These are phyloP conservation scores for Gasteruption jaculator DNA, from an alignment of 2,888 invertebrate species.

Conservation along the genomic window DNA sequence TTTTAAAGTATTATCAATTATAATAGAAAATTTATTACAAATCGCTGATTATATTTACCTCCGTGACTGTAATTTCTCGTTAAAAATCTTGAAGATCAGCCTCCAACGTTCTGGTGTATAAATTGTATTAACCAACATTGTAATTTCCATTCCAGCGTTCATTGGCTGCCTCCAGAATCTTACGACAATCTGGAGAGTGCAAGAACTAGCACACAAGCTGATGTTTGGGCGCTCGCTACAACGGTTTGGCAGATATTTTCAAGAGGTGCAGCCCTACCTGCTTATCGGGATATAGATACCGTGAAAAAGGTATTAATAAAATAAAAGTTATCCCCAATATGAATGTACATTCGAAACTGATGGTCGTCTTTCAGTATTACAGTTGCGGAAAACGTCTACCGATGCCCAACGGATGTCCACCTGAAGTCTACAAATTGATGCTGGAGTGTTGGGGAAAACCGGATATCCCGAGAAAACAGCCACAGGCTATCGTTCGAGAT, in stretches of 20 bases:
- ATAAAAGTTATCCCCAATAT: too few species aligned
- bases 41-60: neutral
- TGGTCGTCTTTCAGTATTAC: slow-evolving; percentile 57
- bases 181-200: slow-evolving; percentile 67
- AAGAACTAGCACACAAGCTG: slow-evolving; percentile 66
- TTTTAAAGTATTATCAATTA: neutral
- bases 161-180: slow-evolving; percentile 88
- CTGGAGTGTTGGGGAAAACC: slow-evolving; percentile 77
- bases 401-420: slow-evolving; percentile 67
- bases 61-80: neutral
- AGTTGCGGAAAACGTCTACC: slow-evolving; percentile 64
- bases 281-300: slow-evolving; percentile 36
- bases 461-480: slow-evolving; percentile 68
- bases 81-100: neutral
- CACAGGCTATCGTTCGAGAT: slow-evolving; percentile 82
- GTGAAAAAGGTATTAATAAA: slow-evolving; percentile 44
- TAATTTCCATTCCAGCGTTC: slow-evolving; percentile 59
- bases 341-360: too few species aligned
- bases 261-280: slow-evolving; percentile 59
- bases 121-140: slow-evolving; percentile 10
- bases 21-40: neutral
- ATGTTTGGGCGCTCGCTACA: slow-evolving; percentile 90
- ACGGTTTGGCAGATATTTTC: slow-evolving; percentile 91
- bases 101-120: neutral
- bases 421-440: slow-evolving; percentile 73